Evolutionary conservation across 2,113 vertebrate genomes (phyloP), one percentile per base, ranked within the genome.

Genomic region (Strigops habroptila): DNA sequence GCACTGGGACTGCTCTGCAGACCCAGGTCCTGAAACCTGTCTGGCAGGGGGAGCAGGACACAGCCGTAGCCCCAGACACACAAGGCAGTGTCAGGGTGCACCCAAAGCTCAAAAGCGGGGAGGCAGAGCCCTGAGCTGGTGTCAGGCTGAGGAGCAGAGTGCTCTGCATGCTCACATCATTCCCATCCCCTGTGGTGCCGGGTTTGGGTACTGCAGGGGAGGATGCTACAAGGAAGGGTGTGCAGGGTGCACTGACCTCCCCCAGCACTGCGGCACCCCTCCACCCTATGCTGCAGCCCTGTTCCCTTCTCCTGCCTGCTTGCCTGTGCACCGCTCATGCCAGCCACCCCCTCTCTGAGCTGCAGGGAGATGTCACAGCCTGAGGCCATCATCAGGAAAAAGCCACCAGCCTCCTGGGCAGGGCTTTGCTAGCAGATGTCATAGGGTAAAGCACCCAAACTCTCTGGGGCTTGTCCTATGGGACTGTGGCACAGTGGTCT

Each of bases 201-300:
- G 15, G 57, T 16, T 22, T 49, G 27, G 35, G 16, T 22, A 37
- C 35, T 5, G 3, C 55, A 6, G 13, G 28, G 55, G 24, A 78
- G 33, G 39, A 39, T 31, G 25, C 41, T 73, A 35, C 28, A 37
- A 86, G 31, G 43, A 77, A 43, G 1, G 3, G 53, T 1, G 1
- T 0, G 0, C 70, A 59, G 62, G 28, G n/a, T 49, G 62, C 73
- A 60, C 51, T 0, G 0, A 7, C 27, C 46, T 87, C 17, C 46
- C 63, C 23, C 63, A 35, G 68, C 76, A 48, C 53, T 1, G 2
- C 46, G 33, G 35, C 24, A 37, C 4, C 5, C 12, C 25, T 62
- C 37, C 17, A 35, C 6, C 21, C 57, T 4, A 0, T 0, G 1
- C 0, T 1, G 28, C 21, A 74, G 44, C 37, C 16, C 51, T 14